phyloP scores from a whole-genome alignment of 2,888 invertebrate species.

The Epirrita christyi region DNA sequence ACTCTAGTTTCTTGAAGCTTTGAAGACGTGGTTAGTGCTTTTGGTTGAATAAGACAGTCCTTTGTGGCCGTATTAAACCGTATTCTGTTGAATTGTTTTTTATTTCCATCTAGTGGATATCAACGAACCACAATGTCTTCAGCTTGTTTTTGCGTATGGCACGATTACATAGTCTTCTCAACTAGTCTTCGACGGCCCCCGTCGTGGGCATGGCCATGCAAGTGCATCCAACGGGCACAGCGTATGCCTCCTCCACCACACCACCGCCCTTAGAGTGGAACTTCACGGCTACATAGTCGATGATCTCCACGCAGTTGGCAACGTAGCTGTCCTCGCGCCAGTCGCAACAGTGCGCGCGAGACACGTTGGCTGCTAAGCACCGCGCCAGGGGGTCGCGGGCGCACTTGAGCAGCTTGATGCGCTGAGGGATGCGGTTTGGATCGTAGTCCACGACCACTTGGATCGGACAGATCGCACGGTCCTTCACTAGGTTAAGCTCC shows the following conservation, averaged over 20 bases:
- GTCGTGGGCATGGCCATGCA: constrained; percentile 27
- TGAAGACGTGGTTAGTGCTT: too few relatives aligned
- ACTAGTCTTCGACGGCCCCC: constrained; percentile 3
- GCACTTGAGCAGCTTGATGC: constrained; percentile 60
- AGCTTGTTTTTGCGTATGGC: too few relatives aligned
- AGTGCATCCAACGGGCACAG: constrained; percentile 43
- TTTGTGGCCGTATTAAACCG: too few relatives aligned
- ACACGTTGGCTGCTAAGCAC: constrained; percentile 26
- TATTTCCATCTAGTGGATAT: too few relatives aligned
- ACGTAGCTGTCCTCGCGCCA: constrained; percentile 4
- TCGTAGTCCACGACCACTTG: constrained; percentile 48
- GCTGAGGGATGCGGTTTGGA: constrained; percentile 51
- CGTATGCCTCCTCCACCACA: constrained; percentile 18
- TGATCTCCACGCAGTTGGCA: constrained; percentile 25
- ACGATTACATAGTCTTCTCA: too few relatives aligned
- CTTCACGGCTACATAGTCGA: constrained; percentile 31
- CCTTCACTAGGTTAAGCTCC: constrained; percentile 41
- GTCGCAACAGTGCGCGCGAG: constrained; percentile 14
- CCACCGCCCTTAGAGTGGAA: constrained; percentile 11
- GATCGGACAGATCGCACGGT: constrained; percentile 31
- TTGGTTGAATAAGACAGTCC: too few relatives aligned
- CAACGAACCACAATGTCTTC: too few relatives aligned
- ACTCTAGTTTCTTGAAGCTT: neutral
- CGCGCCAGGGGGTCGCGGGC: constrained; percentile 40
- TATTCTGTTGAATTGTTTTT: too few relatives aligned